These are phyloP conservation scores for Gulo gulo DNA, from an alignment of 2,113 vertebrate genomes.

Conservation along the genomic window DNA sequence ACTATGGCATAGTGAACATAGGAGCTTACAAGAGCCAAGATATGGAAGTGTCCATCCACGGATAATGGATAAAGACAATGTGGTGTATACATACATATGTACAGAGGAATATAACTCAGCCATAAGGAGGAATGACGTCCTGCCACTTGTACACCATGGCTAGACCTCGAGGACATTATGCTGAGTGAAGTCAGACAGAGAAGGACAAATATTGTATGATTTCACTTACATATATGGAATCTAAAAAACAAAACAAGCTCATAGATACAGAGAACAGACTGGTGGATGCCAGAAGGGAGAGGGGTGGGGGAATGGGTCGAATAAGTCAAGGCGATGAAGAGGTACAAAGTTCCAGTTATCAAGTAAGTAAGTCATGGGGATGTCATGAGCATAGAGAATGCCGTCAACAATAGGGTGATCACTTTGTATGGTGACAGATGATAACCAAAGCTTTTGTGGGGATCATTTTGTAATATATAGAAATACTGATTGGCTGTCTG, in stretches of 20 bases:
- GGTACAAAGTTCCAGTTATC: neutral
- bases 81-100: accelerated
- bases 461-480: neutral
- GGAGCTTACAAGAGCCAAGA: neutral
- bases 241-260: neutral
- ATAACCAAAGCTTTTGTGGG: neutral
- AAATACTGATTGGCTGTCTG: neutral
- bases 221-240: neutral
- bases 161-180: neutral
- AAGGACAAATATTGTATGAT: neutral
- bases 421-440: neutral
- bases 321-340: neutral
- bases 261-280: neutral
- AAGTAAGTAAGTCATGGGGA: neutral
- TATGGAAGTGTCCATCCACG: neutral
- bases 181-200: neutral
- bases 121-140: neutral
- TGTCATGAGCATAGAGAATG: neutral
- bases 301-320: neutral
- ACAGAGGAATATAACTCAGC: neutral
- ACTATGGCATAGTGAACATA: too few species aligned
- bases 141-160: neutral
- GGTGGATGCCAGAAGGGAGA: neutral
- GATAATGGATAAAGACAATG: neutral
- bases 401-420: neutral